A percentile compares a stretch with the other conserved stretches of the same genome.
Conservation (phyloP, 2,888 invertebrate genomes). For the Lithophane socia region DNA sequence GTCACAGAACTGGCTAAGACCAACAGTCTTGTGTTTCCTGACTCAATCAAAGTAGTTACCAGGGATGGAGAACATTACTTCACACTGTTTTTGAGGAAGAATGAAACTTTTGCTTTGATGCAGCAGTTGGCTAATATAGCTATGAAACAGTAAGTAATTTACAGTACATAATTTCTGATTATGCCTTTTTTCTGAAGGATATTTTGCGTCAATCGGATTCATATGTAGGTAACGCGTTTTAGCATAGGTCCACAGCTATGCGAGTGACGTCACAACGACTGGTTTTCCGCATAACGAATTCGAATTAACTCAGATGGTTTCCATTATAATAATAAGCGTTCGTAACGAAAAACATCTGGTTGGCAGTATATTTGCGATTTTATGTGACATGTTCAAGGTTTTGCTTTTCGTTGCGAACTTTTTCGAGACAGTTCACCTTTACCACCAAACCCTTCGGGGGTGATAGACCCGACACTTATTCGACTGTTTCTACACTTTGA, state of each 20-base stretch:
- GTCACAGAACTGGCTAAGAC: constrained; percentile 95
- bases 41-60: constrained; percentile 96
- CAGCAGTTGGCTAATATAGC: constrained; percentile 99
- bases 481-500: constrained; percentile 1
- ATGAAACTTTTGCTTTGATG: constrained; percentile 97
- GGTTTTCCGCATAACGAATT: constrained; percentile 39
- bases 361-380: background rate
- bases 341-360: background rate
- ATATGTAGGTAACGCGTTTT: constrained; percentile 3
- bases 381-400: background rate
- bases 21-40: constrained; percentile 94
- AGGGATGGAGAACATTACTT: constrained; percentile 97
- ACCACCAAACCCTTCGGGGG: background rate
- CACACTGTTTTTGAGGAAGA: constrained; percentile 96
- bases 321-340: constrained; percentile 25
- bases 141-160: constrained; percentile 94
- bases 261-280: constrained; percentile 28
- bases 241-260: background rate
- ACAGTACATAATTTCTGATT: background rate
- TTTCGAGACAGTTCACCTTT: constrained; percentile 6
- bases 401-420: background rate
- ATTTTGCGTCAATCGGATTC: constrained; percentile 11
- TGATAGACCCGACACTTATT: constrained; percentile 1
- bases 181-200: background rate
- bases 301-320: constrained; percentile 24